A percentile compares a stretch with the other conserved stretches of the same genome.
Evolutionary conservation across 2,888 invertebrate genomes (phyloP).

Genomic region (Phoronis australis): DNA sequence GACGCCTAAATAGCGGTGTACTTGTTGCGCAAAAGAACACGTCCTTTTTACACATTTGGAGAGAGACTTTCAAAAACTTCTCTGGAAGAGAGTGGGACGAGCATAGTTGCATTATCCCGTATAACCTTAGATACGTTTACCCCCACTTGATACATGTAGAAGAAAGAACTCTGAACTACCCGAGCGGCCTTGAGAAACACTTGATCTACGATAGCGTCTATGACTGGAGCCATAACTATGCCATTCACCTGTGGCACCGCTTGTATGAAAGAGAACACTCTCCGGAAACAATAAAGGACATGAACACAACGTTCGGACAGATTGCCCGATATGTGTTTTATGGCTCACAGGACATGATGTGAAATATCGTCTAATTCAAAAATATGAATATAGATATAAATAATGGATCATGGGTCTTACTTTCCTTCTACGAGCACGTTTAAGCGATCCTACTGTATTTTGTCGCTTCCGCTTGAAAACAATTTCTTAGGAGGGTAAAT

Average conservation of each 20-base stretch:
- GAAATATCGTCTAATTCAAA: too few relatives aligned
- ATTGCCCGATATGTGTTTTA: conserved; percentile 5
- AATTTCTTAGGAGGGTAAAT: too few relatives aligned
- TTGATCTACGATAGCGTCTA: conserved; percentile 10
- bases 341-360: neutral
- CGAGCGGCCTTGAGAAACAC: conserved; percentile 7
- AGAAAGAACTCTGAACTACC: conserved; percentile 11
- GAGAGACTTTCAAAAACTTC: conserved; percentile 14
- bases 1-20: conserved; percentile 16
- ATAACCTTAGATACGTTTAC: conserved; percentile 5
- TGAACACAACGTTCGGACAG: conserved; percentile 9
- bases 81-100: conserved; percentile 13
- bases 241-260: conserved; percentile 22
- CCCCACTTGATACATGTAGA: conserved; percentile 15
- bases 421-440: too few relatives aligned
- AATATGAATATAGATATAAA: too few relatives aligned
- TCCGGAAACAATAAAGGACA: conserved; percentile 1
- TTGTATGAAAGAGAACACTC: conserved; percentile 16
- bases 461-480: too few relatives aligned
- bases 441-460: too few relatives aligned
- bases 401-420: too few relatives aligned
- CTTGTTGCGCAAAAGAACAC: conserved; percentile 17
- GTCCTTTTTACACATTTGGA: conserved; percentile 18
- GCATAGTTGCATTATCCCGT: conserved; percentile 8
- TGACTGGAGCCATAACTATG: conserved; percentile 17